Conservation (phyloP, 2,888 invertebrate species). For the Plebejus argus region DNA sequence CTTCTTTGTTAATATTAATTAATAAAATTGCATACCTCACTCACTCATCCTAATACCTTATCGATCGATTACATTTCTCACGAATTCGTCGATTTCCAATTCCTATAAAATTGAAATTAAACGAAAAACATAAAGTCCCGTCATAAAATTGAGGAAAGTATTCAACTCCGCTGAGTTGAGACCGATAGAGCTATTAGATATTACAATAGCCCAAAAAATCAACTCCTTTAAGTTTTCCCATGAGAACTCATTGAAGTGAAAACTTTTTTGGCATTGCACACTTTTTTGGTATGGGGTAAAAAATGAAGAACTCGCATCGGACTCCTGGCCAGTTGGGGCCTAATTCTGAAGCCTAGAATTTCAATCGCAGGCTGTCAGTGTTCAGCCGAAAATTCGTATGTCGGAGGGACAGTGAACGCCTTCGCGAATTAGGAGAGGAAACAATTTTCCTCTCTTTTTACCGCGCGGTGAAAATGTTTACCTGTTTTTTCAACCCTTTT, state of each 20-base stretch:
- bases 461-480: no score
- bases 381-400: no score
- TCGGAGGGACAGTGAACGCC: no score
- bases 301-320: no score
- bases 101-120: constrained; percentile 28
- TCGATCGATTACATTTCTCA: neutral
- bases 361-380: no score
- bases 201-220: neutral
- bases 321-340: neutral
- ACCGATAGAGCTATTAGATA: constrained; percentile 11
- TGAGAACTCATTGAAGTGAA: neutral
- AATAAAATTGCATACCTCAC: neutral
- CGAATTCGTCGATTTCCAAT: constrained; percentile 1
- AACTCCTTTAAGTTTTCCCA: neutral
- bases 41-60: neutral
- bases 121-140: constrained; percentile 28
- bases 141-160: constrained; percentile 54
- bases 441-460: no score
- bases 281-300: neutral
- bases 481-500: no score
- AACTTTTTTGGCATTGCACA: neutral
- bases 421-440: no score
- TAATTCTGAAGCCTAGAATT: neutral
- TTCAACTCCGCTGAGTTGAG: constrained; percentile 56
- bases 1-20: no score